Percentiles rank a stretch among this genome's conserved stretches.
Evolutionary conservation across 1,140 invertebrate species (phyloP).

Genomic region (Nasonia giraulti): DNA sequence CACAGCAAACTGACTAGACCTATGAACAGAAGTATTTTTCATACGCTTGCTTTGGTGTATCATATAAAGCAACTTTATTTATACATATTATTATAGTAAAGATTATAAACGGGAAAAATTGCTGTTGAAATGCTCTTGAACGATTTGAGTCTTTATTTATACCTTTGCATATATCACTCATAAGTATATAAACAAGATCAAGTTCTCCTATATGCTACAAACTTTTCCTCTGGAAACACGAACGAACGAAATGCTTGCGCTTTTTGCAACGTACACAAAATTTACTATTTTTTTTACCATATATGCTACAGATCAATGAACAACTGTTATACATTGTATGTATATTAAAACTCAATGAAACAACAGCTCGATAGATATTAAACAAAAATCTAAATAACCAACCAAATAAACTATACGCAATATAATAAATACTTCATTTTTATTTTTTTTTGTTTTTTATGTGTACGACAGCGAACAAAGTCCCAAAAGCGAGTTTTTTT

Average conservation of each 20-base stretch:
- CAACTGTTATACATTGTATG: neutral
- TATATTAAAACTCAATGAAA: neutral
- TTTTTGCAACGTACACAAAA: conserved; percentile 43
- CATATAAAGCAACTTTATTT: neutral
- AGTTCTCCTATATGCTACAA: conserved; percentile 5
- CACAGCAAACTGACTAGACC: neutral
- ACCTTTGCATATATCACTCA: neutral
- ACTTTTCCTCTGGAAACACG: neutral
- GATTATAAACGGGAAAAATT: neutral
- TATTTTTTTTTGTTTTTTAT: too few species aligned
- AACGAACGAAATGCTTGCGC: conserved; percentile 33
- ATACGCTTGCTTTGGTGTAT: conserved; percentile 24
- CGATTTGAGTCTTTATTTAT: neutral
- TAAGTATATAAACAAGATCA: neutral
- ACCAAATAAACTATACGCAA: neutral
- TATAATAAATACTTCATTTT: neutral
- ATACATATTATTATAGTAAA: neutral
- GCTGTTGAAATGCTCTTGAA: conserved; percentile 18
- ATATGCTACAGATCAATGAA: conserved; percentile 1
- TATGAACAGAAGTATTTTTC: neutral
- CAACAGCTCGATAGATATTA: conserved; percentile 15
- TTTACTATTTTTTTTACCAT: conserved; percentile 8
- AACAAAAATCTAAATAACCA: conserved; percentile 1
- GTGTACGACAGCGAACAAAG: too few species aligned
- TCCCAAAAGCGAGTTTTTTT: too few species aligned